These are phyloP conservation scores for Psix sp. DNA, from an alignment of 1,140 invertebrate species.

Conservation along the genomic window DNA sequence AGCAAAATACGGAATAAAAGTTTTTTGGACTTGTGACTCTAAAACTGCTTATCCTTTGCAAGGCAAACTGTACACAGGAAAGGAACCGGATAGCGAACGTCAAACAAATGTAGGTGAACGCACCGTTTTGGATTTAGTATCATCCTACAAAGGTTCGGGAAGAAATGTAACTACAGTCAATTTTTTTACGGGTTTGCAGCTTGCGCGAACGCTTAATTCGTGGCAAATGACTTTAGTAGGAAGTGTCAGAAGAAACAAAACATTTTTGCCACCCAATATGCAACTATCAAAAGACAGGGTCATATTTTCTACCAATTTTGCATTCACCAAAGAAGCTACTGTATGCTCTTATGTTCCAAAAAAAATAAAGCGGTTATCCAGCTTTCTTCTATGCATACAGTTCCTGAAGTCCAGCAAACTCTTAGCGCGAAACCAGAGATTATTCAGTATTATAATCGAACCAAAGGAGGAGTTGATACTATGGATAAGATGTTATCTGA, in stretches of 20 bases:
- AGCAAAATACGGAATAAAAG: slow-evolving; percentile 68
- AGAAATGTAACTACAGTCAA: slow-evolving; percentile 17
- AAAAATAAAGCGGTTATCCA: slow-evolving; percentile 64
- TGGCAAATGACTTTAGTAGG: slow-evolving; percentile 22
- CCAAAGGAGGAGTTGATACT: slow-evolving; percentile 74
- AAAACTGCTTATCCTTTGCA: slow-evolving; percentile 48
- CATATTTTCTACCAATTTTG: slow-evolving; percentile 56
- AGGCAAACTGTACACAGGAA: slow-evolving; percentile 51
- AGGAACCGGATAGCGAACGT: slow-evolving; percentile 18
- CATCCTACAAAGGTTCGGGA: slow-evolving; percentile 12
- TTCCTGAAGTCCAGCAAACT: slow-evolving; percentile 40
- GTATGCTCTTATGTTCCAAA: slow-evolving; percentile 60
- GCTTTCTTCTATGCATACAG: slow-evolving; percentile 66
- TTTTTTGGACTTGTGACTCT: slow-evolving; percentile 64
- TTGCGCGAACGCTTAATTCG: slow-evolving; percentile 7
- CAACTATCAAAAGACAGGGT: slow-evolving; percentile 29
- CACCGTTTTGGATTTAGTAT: slow-evolving; percentile 6
- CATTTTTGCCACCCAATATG: slow-evolving; percentile 19
- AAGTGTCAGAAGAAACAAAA: slow-evolving; percentile 20
- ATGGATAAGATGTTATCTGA: slow-evolving; percentile 67
- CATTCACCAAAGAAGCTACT: slow-evolving; percentile 54
- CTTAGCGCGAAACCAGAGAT: slow-evolving; percentile 61
- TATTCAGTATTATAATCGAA: slow-evolving; percentile 53
- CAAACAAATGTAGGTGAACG: slow-evolving; percentile 14
- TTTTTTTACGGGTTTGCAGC: slow-evolving; percentile 21